Evolutionary conservation across 1,140 invertebrate genomes (phyloP).

Genomic region (Drosophila funebris): DNA sequence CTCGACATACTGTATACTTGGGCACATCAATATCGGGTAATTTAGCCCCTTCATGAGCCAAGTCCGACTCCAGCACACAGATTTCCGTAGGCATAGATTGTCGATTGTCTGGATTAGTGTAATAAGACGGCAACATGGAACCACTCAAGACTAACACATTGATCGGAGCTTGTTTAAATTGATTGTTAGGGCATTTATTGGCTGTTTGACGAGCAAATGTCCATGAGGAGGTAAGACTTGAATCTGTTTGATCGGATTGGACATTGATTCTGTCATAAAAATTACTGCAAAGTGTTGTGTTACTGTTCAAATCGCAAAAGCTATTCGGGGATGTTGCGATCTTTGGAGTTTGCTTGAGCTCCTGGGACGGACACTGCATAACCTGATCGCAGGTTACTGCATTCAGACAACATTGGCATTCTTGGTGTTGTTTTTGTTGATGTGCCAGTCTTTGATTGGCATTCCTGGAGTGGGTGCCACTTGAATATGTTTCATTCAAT

Average conservation of each 20-base stretch:
- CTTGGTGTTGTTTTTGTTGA: not conserved
- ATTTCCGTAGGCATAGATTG: conserved; percentile 26
- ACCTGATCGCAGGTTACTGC: not conserved
- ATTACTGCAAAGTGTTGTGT: not conserved
- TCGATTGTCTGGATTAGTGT: not conserved
- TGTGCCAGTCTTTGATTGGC: not conserved
- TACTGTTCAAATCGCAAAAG: not conserved
- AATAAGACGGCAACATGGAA: conserved; percentile 8
- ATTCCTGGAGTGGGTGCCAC: not conserved
- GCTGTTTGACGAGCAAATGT: not conserved
- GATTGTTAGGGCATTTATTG: not conserved
- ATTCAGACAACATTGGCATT: not conserved
- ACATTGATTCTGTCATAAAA: not conserved
- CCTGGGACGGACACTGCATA: not conserved
- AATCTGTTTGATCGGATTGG: not conserved
- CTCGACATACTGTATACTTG: conserved; percentile 38
- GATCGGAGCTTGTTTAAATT: not conserved
- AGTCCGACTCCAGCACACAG: conserved; percentile 46
- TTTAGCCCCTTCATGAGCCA: conserved; percentile 35
- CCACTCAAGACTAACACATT: conserved; percentile 58
- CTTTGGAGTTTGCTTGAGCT: not conserved
- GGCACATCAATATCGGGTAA: conserved; percentile 46
- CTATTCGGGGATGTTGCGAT: not conserved
- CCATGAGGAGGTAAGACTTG: not conserved
- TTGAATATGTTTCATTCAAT: not conserved